These are phyloP conservation scores for Orthonyx spaldingii DNA, from an alignment of 2,113 vertebrate species.

Conservation along the genomic window DNA sequence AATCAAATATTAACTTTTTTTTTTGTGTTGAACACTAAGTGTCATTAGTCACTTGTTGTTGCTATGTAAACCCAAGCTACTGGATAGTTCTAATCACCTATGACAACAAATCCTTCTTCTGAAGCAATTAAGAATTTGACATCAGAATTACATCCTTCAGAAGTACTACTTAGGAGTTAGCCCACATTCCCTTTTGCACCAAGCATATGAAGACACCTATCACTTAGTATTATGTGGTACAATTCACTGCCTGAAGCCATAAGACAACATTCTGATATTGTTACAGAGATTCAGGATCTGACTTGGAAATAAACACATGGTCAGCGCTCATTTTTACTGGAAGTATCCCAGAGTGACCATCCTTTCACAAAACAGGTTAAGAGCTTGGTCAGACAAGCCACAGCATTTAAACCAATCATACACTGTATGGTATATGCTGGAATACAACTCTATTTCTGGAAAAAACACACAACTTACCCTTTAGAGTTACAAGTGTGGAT, in stretches of 20 bases:
- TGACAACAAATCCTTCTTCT: neutral
- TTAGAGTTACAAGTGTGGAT: neutral
- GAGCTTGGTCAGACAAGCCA: neutral
- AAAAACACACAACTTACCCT: neutral
- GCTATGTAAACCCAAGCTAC: neutral
- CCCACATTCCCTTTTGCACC: neutral
- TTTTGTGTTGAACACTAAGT: neutral
- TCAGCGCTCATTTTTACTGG: neutral
- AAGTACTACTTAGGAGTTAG: neutral
- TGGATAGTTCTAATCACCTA: neutral
- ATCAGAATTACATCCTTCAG: neutral
- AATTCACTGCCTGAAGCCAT: neutral
- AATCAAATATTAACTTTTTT: neutral
- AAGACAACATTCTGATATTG: neutral
- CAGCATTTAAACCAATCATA: neutral
- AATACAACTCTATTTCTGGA: neutral
- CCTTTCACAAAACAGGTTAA: neutral
- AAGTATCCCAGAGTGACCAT: neutral
- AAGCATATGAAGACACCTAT: neutral
- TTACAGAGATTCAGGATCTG: neutral
- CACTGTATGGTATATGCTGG: fast-evolving
- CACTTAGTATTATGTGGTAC: neutral
- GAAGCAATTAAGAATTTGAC: neutral
- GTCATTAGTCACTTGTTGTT: neutral
- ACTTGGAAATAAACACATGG: neutral